A percentile compares a stretch with the other conserved stretches of the same genome.
Evolutionary conservation across 1,140 invertebrate genomes (phyloP).

Genomic region (Glossosoma conforme): DNA sequence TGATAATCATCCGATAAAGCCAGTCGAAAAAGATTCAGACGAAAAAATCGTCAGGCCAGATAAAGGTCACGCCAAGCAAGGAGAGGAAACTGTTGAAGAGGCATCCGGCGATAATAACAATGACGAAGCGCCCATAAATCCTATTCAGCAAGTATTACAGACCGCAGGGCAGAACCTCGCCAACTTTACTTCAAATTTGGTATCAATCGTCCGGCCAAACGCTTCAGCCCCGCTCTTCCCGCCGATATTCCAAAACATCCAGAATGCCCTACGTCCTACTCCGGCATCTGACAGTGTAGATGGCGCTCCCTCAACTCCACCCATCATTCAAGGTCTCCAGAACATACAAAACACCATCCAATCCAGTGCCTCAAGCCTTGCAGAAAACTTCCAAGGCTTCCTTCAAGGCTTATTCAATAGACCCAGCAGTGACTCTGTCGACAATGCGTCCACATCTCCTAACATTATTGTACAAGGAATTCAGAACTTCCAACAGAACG

Average conservation of each 20-base stretch:
- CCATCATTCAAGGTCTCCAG: constrained; percentile 16
- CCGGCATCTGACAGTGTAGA: not conserved
- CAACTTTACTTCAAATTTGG: too few species aligned
- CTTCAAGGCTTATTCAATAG: constrained; percentile 7
- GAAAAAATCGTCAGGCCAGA: too few species aligned
- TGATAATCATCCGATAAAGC: not conserved
- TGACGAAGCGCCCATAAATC: too few species aligned
- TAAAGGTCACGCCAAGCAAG: too few species aligned
- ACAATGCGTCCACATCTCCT: constrained; percentile 8
- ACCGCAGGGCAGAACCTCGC: too few species aligned
- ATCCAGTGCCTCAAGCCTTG: not conserved
- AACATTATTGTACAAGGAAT: constrained; percentile 20
- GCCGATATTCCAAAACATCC: constrained; percentile 19
- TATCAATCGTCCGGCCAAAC: constrained; percentile 9
- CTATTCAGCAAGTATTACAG: constrained; percentile 19
- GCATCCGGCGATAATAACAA: too few species aligned
- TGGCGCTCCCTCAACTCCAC: constrained; percentile 1
- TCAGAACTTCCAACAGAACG: constrained; percentile 14
- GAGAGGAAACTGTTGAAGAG: too few species aligned
- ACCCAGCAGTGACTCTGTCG: not conserved
- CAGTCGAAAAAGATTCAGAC: too few species aligned
- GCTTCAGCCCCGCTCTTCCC: not conserved
- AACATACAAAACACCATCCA: constrained; percentile 17
- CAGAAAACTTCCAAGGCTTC: constrained; percentile 15
- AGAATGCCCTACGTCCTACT: constrained; percentile 13